Evolutionary conservation across 2,888 invertebrate genomes (phyloP), one percentile per base, ranked within the genome.

Genomic region (Phengaris arion): DNA sequence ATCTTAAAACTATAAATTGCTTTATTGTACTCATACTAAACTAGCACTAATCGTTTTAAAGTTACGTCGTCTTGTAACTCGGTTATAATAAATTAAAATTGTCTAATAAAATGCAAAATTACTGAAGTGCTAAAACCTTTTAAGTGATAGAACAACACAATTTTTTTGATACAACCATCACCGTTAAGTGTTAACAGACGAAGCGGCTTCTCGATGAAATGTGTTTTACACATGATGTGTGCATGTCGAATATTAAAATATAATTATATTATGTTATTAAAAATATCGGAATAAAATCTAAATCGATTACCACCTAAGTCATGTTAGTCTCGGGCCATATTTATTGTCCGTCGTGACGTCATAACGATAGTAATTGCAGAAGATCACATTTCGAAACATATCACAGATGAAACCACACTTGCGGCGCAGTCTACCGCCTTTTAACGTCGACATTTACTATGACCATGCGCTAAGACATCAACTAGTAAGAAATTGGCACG

Each of bases 21-120:
- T 84, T 88, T 89, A 89, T 92, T 92, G 91, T 92, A 92, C 91
- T 91, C 87, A 81, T 82, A 85, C 84, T 79, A 81, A 85, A 81
- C 81, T 85, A 85, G 79, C 74, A 80, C 83, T 84, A 85, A 75
- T 77, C 59, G 74, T 52, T 52, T 52, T 52, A 52, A 52, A 12
- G 64, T 64, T 64, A 64, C 45, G 9, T 64, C 6, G 6, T 12
- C 35, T 35, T 13, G 64, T 64, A 64, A 64, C 64, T 64, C 35
- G 35, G 35, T 35, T 35, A 12, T 64, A 35, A 64, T 64, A 64
- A 64, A 64, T 64, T 64, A 64, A 64, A 64, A 64, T 64, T 64
- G 64, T 64, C 64, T 64, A 64, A 35, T 69, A 70, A 75, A 75
- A 75, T 75, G 75, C 70, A 70, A 75, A 69, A 74, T 13, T 64